Evolutionary conservation across 2,113 vertebrate genomes (phyloP), one percentile per base, ranked within the genome.

Genomic region (Pholis gunnellus): DNA sequence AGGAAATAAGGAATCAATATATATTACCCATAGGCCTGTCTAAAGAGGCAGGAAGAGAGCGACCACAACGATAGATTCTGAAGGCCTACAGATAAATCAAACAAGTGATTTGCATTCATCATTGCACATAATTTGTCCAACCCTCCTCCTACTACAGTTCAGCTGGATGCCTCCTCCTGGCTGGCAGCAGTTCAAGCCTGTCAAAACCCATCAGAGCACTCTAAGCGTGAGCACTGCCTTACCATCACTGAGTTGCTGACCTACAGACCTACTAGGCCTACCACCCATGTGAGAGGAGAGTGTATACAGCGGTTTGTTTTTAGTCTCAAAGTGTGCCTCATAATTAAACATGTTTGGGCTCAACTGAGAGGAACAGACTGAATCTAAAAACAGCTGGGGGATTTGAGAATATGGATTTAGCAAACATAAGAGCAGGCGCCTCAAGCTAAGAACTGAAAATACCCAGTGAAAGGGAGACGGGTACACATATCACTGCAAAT

Each of bases 1-100:
- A 93, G 89, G 90, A 94, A 91, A 82, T 91, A 71, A 67, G 72
- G 50, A 82, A 93, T 94, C 91, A 85, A 94, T 94, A 90, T 71
- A 61, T 82, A 89, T 76, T 82, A 84, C 84, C 84, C 86, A 71
- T 8, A 54, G 66, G 71, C 78, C 70, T 34, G 81, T 68, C 83
- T 86, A 79, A 82, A 84, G 80, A 79, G 69, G 80, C 84, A 77
- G 84, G 86, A 89, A 83, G 89, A 81, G 44, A 70, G 66, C 79
- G 72, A 84, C 80, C 86, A 75, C 78, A 81, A 10, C 78, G 82
- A 77, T 3, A 82, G 71, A 68, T 68, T 20, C 6, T 75, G 71
- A n/a, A 50, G 50, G 59, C 64, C 71, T 68, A 17, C 6, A 17
- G 40, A 72, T 86, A 61, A 83, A 82, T 79, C 81, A 78, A 77